Evolutionary conservation across 2,113 vertebrate genomes (phyloP).

Genomic region (Dolichallabes microphthalmus): DNA sequence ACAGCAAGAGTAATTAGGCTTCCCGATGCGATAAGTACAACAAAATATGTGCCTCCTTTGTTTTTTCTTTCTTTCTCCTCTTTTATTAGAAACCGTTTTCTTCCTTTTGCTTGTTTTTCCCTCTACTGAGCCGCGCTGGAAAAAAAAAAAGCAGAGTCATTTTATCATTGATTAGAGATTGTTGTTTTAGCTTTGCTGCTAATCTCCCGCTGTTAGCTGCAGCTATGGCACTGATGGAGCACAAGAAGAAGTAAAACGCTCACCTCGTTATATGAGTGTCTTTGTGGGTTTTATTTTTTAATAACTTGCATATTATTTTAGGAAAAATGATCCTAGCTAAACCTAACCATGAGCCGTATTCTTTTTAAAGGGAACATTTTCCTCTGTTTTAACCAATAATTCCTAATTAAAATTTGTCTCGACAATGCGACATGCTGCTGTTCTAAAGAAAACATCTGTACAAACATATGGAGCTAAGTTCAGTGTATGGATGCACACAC

Average conservation of each 20-base stretch:
- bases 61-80: neutral
- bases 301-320: conserved; percentile 6
- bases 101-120: neutral
- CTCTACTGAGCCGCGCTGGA: conserved; percentile 41
- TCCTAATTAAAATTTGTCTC: neutral
- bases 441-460: neutral
- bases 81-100: neutral
- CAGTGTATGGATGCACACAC: neutral
- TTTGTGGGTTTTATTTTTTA: neutral
- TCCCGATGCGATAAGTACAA: conserved; percentile 27
- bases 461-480: neutral
- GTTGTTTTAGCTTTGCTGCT: conserved; percentile 48
- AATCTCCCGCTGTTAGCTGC: conserved; percentile 60
- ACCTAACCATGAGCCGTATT: neutral
- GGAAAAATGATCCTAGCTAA: neutral
- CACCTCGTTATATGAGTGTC: neutral
- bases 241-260: neutral
- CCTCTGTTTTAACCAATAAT: neutral
- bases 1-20: conserved; percentile 32
- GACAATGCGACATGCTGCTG: neutral
- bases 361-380: neutral
- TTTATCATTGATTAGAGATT: conserved; percentile 55
- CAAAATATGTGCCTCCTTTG: neutral
- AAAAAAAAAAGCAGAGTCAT: conserved; percentile 33
- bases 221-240: conserved; percentile 35